Evolutionary conservation across 2,113 vertebrate genomes (phyloP).

Genomic region (Apteryx mantelli): DNA sequence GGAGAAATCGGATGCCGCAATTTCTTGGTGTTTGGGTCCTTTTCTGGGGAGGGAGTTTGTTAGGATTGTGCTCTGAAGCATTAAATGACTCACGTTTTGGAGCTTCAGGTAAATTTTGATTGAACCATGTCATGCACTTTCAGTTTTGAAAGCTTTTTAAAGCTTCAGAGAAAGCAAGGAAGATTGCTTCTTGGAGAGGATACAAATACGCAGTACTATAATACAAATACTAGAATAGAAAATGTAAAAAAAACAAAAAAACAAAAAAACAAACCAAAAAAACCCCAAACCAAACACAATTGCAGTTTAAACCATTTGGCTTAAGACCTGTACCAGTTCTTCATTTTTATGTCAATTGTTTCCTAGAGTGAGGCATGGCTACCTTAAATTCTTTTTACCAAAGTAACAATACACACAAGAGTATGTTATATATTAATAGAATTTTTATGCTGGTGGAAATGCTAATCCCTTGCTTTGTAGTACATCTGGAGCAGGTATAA

Average conservation of each 20-base stretch:
- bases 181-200: not conserved
- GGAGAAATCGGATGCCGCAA: not conserved
- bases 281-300: not conserved
- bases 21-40: not conserved
- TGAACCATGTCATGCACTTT: not conserved
- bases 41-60: not conserved
- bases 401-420: not conserved
- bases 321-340: not conserved
- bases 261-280: not conserved
- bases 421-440: conserved; percentile 26
- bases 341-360: not conserved
- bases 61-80: not conserved
- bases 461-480: not conserved
- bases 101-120: not conserved
- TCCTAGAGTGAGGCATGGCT: not conserved
- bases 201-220: not conserved
- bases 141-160: not conserved
- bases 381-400: conserved; percentile 31
- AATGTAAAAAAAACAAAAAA: no score
- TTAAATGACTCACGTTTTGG: not conserved
- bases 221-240: not conserved
- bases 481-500: not conserved
- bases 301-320: not conserved
- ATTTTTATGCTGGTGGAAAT: conserved; percentile 25
- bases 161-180: not conserved